phyloP scores from a whole-genome alignment of 2,888 invertebrate genomes.

The Pinctada fucata region DNA sequence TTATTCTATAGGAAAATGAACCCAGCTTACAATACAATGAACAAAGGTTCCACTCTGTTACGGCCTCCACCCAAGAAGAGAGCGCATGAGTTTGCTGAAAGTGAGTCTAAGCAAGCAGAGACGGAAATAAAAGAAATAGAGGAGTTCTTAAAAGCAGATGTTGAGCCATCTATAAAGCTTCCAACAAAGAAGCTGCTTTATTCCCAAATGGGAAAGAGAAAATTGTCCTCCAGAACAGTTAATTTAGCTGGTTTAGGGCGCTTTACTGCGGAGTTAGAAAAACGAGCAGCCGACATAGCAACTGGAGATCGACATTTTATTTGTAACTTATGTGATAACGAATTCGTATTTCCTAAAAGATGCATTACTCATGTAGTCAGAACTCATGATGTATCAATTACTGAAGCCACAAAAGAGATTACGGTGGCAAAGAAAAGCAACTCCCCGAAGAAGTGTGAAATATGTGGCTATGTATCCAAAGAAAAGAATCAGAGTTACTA shows the following conservation, averaged over 20 bases:
- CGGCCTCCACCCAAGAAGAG: conserved; percentile 70
- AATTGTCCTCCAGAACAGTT: conserved; percentile 11
- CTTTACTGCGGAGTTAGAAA: conserved; percentile 36
- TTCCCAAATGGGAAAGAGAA: neutral
- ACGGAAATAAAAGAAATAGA: conserved; percentile 45
- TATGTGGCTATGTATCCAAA: conserved; percentile 66
- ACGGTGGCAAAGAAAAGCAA: conserved; percentile 47
- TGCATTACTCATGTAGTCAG: conserved; percentile 60
- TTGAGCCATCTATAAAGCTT: conserved; percentile 3
- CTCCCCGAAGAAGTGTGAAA: conserved; percentile 59
- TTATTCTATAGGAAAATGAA: too few species aligned
- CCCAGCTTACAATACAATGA: neutral
- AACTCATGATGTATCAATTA: conserved; percentile 57
- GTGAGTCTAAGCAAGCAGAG: conserved; percentile 6
- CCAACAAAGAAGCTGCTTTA: conserved; percentile 27
- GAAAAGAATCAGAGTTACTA: conserved; percentile 59
- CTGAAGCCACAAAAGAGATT: conserved; percentile 50
- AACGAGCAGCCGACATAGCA: conserved; percentile 40
- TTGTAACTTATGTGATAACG: conserved; percentile 61
- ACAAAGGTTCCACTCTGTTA: conserved; percentile 47
- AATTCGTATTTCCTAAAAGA: conserved; percentile 63
- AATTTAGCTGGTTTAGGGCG: conserved; percentile 17
- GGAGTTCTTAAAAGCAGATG: conserved; percentile 37
- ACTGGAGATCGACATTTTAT: conserved; percentile 49
- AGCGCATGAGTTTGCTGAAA: conserved; percentile 63